Base-by-base conservation (phyloP, 2,888 invertebrate genomes). In the Amblyteles armatorius region DNA sequence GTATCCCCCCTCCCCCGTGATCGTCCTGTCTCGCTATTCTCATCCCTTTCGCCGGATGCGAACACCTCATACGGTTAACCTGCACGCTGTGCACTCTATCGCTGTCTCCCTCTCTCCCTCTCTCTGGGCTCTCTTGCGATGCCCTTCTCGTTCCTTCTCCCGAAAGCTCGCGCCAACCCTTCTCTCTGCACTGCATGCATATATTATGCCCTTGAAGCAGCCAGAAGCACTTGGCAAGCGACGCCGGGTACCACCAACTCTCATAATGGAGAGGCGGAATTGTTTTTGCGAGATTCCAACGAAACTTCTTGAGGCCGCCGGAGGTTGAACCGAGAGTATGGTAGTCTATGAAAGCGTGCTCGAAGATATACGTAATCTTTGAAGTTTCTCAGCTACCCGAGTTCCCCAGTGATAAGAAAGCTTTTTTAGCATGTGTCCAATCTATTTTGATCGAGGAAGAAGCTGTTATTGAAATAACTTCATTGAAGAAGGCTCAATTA, bases 201-300 rank as follows among this genome's bases (percentile, higher is more conserved):
- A 89, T 88, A 89, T 89, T 90, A 89, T 87, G 88, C 76, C 65
- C 50, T 86, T 79, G 76, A 82, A 79, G 88, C 88, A 87, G 88
- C 86, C 89, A 86, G 88, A 83, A 87, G 85, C 88, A 88, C 89
- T 90, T 90, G 89, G 89, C 90, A 87, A 90, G 83, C 87, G 74
- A 65, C 82, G 84, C 69, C 44, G 57, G 52, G 57, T 78, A 68
- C 55, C 77, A 22, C 63, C 50, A 19, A 69, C 68, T 50, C 26
- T 65, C 74, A 84, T 89, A 89, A 90, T 90, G 82, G 87, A 86
- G 87, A 87, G 79, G 83, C 74, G 74, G 86, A 88, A 88, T 89
- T 89, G 85, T 89, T 90, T 89, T 88, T 83, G 69, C 84, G 80
- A 85, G 79, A 87, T 86, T 82, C 78, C 48, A 57, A 19, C 33